Base-by-base conservation (phyloP, 1,140 invertebrate genomes). In the Zaprionus lachaisei region DNA sequence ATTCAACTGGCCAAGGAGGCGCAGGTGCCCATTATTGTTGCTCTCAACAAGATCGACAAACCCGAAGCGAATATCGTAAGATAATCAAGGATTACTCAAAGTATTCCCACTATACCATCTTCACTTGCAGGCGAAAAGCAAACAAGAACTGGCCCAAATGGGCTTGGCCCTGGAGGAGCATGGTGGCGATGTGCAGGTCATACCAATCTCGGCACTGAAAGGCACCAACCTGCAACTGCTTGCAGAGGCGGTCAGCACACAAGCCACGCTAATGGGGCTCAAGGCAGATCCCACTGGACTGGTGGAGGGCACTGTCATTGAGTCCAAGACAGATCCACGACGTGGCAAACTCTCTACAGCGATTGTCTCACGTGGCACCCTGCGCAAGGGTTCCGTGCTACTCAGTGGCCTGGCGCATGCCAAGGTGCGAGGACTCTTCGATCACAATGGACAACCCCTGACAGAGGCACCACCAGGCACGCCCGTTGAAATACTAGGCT, bases 11-110 rank as follows among this genome's bases (percentile, higher is more conserved):
- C 97, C 0, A 95, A 94, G 85, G 94, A 95, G 77, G 96, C 96
- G 3, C 94, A 96, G 96, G 98, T 99, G 79, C 98, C 98, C 0
- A 97, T 99, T 4, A 96, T 99, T 83, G 98, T 99, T 56, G 99
- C 99, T n/a, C 96, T 99, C 56, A 99, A 99, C 93, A 99, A 99
- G 95, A 98, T 99, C 80, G 99, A 99, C 93, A 98, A 98, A 91
- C 95, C 95, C 58, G 95, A 95, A 90, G 97, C 97, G 69, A 95
- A 99, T 94, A 95, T 98, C 93, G 96, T 97, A 95, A 94, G 95
- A 94, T 6, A n/a, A 9, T 12, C 14, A 12, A 26, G 0, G 26
- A 12, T 4, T n/a, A 4, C 15, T 14, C 15, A 22, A 37, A 44
- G 4, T 12, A 4, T 2, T 31, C 0, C 0, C 5, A 44, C 1